Evolutionary conservation across 2,888 invertebrate species (phyloP).

Genomic region (Trachelus iudaicus): DNA sequence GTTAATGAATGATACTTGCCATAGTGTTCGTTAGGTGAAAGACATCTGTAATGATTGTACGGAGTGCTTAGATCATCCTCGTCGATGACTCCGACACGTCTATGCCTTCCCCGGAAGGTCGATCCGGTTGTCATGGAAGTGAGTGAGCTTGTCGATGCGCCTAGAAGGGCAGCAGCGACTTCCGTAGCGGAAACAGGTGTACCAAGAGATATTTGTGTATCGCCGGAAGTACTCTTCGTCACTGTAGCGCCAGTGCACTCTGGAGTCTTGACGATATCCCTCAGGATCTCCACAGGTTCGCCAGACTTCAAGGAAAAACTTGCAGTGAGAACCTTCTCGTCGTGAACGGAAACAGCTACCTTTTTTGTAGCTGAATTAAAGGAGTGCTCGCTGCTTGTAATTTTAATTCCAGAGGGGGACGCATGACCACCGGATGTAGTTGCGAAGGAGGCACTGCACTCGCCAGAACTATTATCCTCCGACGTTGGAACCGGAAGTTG

Average conservation of each 20-base stretch:
- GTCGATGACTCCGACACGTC: constrained; percentile 63
- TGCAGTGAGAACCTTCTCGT: constrained; percentile 39
- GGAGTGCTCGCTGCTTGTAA: constrained; percentile 30
- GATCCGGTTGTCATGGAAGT: constrained; percentile 50
- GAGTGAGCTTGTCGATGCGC: constrained; percentile 68
- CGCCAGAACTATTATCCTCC: constrained; percentile 55
- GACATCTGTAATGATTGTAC: constrained; percentile 80
- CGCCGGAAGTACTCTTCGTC: constrained; percentile 67
- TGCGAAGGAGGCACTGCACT: constrained; percentile 47
- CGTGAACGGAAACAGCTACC: constrained; percentile 58
- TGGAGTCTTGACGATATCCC: constrained; percentile 33
- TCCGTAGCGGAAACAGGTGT: constrained; percentile 69
- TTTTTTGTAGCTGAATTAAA: constrained; percentile 34
- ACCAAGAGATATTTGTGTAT: constrained; percentile 60
- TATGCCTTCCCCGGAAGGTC: constrained; percentile 54
- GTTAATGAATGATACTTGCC: constrained; percentile 35
- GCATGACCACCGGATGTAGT: constrained; percentile 46
- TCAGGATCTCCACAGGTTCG: constrained; percentile 42
- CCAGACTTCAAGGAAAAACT: constrained; percentile 57
- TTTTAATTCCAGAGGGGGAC: constrained; percentile 32
- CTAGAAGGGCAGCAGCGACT: constrained; percentile 68
- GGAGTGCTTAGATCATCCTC: constrained; percentile 78
- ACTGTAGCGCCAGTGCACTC: constrained; percentile 47
- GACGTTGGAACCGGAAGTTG: constrained; percentile 34
- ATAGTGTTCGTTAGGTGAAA: constrained; percentile 72